Conservation (phyloP, 2,888 invertebrate genomes). For the Mellilla xanthometata region DNA sequence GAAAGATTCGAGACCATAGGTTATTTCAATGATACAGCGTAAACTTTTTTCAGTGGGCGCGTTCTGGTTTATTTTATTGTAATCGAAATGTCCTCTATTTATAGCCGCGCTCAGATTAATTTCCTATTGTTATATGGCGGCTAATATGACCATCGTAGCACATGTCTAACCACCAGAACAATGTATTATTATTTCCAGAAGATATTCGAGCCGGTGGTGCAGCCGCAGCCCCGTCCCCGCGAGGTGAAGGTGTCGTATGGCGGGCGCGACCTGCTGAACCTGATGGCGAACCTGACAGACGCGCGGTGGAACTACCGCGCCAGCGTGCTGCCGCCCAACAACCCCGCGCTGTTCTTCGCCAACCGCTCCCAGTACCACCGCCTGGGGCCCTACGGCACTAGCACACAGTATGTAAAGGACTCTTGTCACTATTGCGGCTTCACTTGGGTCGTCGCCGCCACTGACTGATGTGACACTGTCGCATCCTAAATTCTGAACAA, state of each 20-base stretch:
- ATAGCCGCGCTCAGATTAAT: constrained; percentile 8
- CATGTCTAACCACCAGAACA: too few relatives aligned
- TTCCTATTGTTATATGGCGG: not conserved
- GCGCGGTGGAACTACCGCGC: constrained; percentile 80
- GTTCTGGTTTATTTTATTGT: constrained; percentile 6
- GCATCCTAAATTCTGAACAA: constrained; percentile 60
- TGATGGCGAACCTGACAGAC: constrained; percentile 80
- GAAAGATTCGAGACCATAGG: constrained; percentile 45
- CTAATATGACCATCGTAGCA: too few relatives aligned
- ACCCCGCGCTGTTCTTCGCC: constrained; percentile 82
- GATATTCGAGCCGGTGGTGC: constrained; percentile 69
- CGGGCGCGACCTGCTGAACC: constrained; percentile 83
- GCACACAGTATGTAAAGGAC: constrained; percentile 82
- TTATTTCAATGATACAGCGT: constrained; percentile 10
- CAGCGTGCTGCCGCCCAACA: constrained; percentile 80
- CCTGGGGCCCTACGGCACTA: constrained; percentile 78
- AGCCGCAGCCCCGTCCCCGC: constrained; percentile 70
- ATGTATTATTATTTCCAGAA: constrained; percentile 64
- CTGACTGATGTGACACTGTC: constrained; percentile 62
- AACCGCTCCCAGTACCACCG: constrained; percentile 85
- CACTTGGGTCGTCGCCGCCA: constrained; percentile 75
- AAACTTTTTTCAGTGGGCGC: not conserved
- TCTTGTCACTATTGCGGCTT: constrained; percentile 78
- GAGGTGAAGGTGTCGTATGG: constrained; percentile 73
- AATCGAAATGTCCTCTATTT: constrained; percentile 12